A percentile compares a stretch with the other conserved stretches of the same genome.
Conservation (phyloP, 2,113 vertebrate genomes). For the Periophthalmodon schlosseri region DNA sequence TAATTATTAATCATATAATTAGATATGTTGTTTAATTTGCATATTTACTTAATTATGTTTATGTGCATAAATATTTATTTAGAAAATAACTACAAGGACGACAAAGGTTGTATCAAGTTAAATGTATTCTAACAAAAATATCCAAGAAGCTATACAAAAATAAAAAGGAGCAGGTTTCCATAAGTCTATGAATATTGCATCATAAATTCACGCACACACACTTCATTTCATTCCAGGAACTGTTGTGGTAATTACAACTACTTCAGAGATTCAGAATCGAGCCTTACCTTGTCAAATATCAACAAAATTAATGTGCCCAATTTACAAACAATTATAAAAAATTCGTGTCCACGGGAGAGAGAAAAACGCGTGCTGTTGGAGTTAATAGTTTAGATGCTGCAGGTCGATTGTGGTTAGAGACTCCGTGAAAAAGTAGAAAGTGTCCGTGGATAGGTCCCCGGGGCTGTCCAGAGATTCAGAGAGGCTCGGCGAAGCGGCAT, state of each 20-base stretch:
- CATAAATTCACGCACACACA: slow-evolving; percentile 76
- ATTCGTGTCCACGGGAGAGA: slow-evolving; percentile 40
- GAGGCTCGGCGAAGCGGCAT: slow-evolving; percentile 92
- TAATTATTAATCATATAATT: slow-evolving; percentile 48
- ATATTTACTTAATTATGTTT: slow-evolving; percentile 36
- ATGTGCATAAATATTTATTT: slow-evolving; percentile 35
- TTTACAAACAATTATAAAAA: slow-evolving; percentile 68
- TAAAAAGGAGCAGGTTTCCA: slow-evolving; percentile 88
- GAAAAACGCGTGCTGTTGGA: slow-evolving; percentile 62
- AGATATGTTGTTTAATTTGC: slow-evolving; percentile 64
- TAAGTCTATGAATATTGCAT: slow-evolving; percentile 76
- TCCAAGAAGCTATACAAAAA: slow-evolving; percentile 97
- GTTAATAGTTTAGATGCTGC: slow-evolving; percentile 97
- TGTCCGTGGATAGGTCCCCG: slow-evolving; percentile 94
- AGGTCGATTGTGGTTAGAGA: slow-evolving; percentile 97
- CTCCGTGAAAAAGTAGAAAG: slow-evolving; percentile 99
- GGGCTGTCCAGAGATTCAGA: slow-evolving; percentile 95
- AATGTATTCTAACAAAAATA: slow-evolving; percentile 99
- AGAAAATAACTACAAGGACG: slow-evolving; percentile 49
- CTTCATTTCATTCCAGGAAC: slow-evolving; percentile 82
- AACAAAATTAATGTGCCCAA: slow-evolving; percentile 78
- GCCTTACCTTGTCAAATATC: slow-evolving; percentile 76
- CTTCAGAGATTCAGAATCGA: slow-evolving; percentile 57
- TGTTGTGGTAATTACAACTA: slow-evolving; percentile 73
- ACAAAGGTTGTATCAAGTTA: slow-evolving; percentile 86